Evolutionary conservation across 2,797 vertebrate genomes (phyloP).

Genomic region (Dromococcyx pavoninus): DNA sequence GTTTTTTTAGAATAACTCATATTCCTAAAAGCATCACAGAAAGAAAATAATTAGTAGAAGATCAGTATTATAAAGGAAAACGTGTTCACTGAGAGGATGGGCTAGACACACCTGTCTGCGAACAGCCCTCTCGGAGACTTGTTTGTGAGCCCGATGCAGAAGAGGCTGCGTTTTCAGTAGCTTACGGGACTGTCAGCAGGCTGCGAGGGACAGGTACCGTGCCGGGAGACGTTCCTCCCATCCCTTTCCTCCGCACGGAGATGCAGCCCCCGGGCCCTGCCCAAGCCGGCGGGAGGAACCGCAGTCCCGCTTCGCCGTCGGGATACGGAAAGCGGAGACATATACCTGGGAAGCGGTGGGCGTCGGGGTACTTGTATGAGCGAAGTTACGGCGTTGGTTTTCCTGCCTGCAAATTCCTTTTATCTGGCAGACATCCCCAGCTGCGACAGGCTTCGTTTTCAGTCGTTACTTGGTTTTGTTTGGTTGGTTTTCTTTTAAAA

Average conservation of each 20-base stretch:
- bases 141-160: background rate
- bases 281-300: background rate
- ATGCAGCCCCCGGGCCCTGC: background rate
- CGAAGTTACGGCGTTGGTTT: background rate
- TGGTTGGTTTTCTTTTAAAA: too few species aligned
- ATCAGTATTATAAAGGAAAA: background rate
- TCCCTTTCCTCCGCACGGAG: background rate
- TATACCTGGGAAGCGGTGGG: background rate
- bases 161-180: background rate
- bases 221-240: background rate
- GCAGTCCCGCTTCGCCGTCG: background rate
- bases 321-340: background rate
- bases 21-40: background rate
- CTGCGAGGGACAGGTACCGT: background rate
- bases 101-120: background rate
- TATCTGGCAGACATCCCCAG: background rate
- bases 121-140: background rate
- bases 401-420: background rate
- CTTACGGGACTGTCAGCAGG: background rate
- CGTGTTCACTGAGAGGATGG: background rate
- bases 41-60: background rate
- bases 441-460: background rate
- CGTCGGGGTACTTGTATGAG: background rate
- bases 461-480: background rate
- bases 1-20: background rate